phyloP scores from a whole-genome alignment of 2,797 vertebrate genomes.

The Emys orbicularis region DNA sequence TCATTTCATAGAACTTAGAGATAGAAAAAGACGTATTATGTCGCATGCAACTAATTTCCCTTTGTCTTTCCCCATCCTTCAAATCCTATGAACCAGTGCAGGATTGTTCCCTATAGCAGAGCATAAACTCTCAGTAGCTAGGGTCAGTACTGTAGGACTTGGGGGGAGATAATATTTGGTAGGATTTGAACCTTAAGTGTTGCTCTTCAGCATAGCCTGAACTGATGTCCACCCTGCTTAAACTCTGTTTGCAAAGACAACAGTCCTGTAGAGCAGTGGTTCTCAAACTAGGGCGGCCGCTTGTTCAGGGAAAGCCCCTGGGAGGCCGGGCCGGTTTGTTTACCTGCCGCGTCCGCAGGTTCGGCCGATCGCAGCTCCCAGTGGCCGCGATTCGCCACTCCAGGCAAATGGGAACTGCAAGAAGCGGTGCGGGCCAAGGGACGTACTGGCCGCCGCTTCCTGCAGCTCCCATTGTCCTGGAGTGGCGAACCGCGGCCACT shows the following conservation, averaged over 20 bases:
- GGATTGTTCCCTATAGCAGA: background rate
- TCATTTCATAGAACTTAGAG: conserved; percentile 2
- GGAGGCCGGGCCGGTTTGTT: too few species aligned
- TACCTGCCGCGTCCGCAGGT: too few species aligned
- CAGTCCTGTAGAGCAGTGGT: background rate
- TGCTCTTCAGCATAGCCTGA: background rate
- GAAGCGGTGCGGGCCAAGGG: too few species aligned
- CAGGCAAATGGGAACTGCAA: too few species aligned
- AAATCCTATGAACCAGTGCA: background rate
- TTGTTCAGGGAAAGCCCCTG: too few species aligned
- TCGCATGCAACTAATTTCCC: background rate
- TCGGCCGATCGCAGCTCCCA: too few species aligned
- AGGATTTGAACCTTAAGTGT: background rate
- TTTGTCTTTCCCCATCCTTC: conserved; percentile 14
- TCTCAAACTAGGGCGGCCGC: too few species aligned
- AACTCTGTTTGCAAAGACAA: background rate
- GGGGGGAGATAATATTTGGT: fast-evolving
- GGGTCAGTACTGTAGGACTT: background rate
- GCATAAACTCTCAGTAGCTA: background rate
- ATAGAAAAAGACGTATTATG: background rate
- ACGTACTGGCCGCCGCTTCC: too few species aligned
- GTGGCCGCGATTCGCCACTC: too few species aligned
- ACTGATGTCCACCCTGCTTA: background rate
- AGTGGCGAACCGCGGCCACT: too few species aligned
- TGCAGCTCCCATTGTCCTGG: too few species aligned